Evolutionary conservation across 2,888 invertebrate species (phyloP), one percentile per base, ranked within the genome.

Genomic region (Sepiola atlantica): DNA sequence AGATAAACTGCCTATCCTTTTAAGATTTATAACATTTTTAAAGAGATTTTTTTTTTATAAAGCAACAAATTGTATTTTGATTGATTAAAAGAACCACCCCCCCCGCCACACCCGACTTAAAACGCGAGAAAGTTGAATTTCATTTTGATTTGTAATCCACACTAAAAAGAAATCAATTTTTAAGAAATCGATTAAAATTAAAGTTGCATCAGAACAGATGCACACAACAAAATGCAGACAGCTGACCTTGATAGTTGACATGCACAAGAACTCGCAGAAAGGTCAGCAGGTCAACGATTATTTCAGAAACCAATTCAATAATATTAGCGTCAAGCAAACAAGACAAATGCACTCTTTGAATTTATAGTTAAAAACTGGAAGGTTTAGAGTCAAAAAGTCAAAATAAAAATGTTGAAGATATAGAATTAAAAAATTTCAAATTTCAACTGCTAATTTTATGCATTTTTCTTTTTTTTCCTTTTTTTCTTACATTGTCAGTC

Each of bases 61-160:
- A 45, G 8, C 45, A 45, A 8, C 45, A 45, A 45, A 45, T 45
- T 45, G 24, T 61, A 77, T 77, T n/a, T 77, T 77, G 77, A 77
- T 77, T 10, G 2, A 77, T 77, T 61, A 28, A 61, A 61, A 61
- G 61, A 21, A 24, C 8, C 1, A 24, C 1, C 24, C 10, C 24
- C 57, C 28, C 14, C 4, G 8, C 28, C n/a, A n/a, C n/a, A n/a
- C n/a, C n/a, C n/a, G 61, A 6, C 3, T n/a, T n/a, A 16, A n/a
- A 77, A 32, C 16, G n/a, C n/a, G 32, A 77, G 3, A 2, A n/a
- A 77, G n/a, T 77, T 77, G n/a, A n/a, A 77, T 77, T 77, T 77
- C n/a, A 77, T 77, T n/a, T 77, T n/a, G n/a, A 77, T n/a, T 77
- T 32, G 77, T n/a, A 77, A 77, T 77, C 77, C 77, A 77, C 77